These are phyloP conservation scores for Orthonyx spaldingii DNA, from an alignment of 2,113 vertebrate genomes.

Conservation along the genomic window DNA sequence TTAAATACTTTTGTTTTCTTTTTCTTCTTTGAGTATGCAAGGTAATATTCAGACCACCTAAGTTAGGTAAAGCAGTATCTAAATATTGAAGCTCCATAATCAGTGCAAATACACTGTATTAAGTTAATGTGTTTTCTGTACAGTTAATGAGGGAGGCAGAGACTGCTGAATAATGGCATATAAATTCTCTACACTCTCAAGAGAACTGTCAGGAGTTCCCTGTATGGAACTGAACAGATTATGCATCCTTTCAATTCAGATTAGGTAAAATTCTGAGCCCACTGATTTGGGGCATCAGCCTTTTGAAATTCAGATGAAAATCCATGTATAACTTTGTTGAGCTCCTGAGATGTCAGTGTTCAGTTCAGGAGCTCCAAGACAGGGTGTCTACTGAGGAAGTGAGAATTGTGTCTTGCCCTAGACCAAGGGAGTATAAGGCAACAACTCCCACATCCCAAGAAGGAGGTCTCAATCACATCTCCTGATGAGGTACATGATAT, in stretches of 20 bases:
- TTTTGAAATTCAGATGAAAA: neutral
- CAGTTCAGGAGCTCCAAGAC: neutral
- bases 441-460: neutral
- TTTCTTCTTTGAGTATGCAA: neutral
- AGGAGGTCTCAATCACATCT: neutral
- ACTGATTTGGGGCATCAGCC: neutral
- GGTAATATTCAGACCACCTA: neutral
- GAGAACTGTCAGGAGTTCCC: neutral
- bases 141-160: neutral
- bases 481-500: neutral
- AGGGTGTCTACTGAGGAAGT: neutral
- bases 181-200: neutral
- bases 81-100: neutral
- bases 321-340: neutral
- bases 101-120: neutral
- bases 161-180: neutral
- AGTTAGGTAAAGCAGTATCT: neutral
- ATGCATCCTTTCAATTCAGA: neutral
- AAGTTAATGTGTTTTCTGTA: neutral
- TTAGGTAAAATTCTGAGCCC: neutral
- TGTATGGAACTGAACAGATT: neutral
- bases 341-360: neutral
- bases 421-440: neutral
- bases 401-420: neutral
- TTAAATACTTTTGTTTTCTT: neutral